Percentiles rank a stretch among this genome's conserved stretches.
Conservation (phyloP, 64 coral and sea anemone species). For the Pachyseris speciosa region DNA sequence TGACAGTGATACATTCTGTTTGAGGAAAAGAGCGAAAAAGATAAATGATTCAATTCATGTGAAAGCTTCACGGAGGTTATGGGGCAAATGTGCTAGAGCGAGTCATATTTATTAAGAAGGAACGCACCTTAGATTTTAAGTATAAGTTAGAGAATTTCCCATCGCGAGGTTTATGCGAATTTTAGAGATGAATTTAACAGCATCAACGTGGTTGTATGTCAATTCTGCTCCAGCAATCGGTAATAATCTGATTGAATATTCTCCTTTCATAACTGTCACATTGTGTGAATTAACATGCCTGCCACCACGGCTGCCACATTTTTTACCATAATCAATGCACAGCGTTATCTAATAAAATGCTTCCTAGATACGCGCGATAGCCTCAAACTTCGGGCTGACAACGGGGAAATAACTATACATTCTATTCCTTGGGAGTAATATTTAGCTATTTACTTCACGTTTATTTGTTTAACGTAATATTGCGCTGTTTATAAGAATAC, state of each 20-base stretch:
- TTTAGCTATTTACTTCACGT: not conserved
- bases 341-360: not conserved
- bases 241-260: not conserved
- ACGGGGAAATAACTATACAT: not conserved
- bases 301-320: not conserved
- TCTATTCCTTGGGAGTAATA: not conserved
- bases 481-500: not conserved
- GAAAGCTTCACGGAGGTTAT: not conserved
- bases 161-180: not conserved
- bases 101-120: no score
- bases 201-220: not conserved
- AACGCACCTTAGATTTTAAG: not conserved
- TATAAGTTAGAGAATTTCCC: not conserved
- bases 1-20: constrained; percentile 27
- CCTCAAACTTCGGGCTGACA: not conserved
- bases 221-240: not conserved
- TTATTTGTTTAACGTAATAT: not conserved
- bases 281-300: not conserved
- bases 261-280: not conserved
- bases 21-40: not conserved
- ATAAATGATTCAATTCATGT: not conserved
- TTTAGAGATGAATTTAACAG: not conserved
- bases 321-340: not conserved
- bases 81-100: no score
- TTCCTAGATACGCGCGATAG: not conserved